Conservation (phyloP, 1,140 invertebrate genomes). For the Panagrolaimus sp. region DNA sequence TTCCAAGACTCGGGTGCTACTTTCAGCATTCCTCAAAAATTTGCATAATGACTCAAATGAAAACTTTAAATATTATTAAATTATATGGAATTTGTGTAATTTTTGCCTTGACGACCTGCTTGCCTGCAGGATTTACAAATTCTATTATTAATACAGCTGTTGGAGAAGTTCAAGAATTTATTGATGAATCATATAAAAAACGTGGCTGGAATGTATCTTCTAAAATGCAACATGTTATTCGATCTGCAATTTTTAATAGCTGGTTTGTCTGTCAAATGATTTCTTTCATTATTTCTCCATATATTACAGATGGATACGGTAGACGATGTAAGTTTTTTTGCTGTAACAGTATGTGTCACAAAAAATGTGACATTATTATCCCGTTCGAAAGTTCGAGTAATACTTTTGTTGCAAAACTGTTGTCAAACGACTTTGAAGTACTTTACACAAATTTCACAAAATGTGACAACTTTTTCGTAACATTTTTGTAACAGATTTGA, state of each 20-base stretch:
- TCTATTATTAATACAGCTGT: constrained; percentile 50
- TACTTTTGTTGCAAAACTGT: no score
- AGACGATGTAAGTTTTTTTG: constrained; percentile 38
- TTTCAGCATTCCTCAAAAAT: no score
- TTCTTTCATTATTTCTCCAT: constrained; percentile 41
- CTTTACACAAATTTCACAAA: no score
- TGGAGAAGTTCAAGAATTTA: constrained; percentile 39
- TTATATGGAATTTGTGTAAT: constrained; percentile 28
- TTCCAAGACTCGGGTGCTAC: no score
- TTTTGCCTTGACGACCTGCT: constrained; percentile 45
- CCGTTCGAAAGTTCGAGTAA: no score
- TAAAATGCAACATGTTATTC: constrained; percentile 31
- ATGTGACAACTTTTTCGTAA: no score
- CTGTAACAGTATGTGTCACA: no score
- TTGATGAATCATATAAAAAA: constrained; percentile 31
- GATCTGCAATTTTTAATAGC: constrained; percentile 37
- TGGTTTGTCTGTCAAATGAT: constrained; percentile 49
- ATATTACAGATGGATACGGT: constrained; percentile 42
- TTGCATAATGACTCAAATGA: no score
- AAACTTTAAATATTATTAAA: no score
- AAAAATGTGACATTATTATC: no score
- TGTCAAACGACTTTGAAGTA: no score
- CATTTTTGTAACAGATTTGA: no score
- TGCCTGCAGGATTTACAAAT: constrained; percentile 48
- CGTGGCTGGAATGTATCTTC: constrained; percentile 28